Evolutionary conservation across 2,888 invertebrate species (phyloP), one percentile per base, ranked within the genome.

Genomic region (Habroteleia sp.): DNA sequence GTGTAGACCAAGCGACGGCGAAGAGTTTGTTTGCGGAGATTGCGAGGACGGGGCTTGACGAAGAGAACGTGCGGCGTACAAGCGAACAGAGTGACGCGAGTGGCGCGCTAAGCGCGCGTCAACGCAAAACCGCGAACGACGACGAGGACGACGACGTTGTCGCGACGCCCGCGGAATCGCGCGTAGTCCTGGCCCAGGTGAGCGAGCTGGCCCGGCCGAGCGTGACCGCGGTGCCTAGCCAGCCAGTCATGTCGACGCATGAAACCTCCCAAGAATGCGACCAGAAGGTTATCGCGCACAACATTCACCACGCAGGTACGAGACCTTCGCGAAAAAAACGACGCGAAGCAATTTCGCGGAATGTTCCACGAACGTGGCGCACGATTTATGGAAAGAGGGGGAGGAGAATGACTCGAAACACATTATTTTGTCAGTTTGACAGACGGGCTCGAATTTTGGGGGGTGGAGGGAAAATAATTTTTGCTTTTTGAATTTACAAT

Each of bases 1-100:
- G 81, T 82, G 82, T 73, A 27, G 27, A 76, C 29, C 54, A 52
- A 20, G 44, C 63, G 66, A 48, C 76, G 33, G 42, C 65, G 11
- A 54, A 63, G 41, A 16, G 56, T 56, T 56, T 66, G 23, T n/a
- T 31, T 23, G 62, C 10, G 8, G n/a, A 66, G 7, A 11, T 13
- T 56, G 52, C 3, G 0, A 3, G 6, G 0, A 0, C 8, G 0
- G 39, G 5, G 16, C 14, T 6, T 10, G 27, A 20, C 1, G 25
- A 41, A 31, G 37, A 10, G 29, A 11, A 13, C 11, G 6, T 8
- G n/a, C 11, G 17, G n/a, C 27, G 17, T 6, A 7, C 0, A 8
- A 39, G 3, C 7, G 29, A 8, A 10, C 39, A 3, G 4, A 1
- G 16, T 23, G 11, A 16, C 35, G 10, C 25, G 20, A 20, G 35